A percentile compares a stretch with the other conserved stretches of the same genome.
Conservation (phyloP, 2,888 invertebrate genomes). For the Drosophila colorata region DNA sequence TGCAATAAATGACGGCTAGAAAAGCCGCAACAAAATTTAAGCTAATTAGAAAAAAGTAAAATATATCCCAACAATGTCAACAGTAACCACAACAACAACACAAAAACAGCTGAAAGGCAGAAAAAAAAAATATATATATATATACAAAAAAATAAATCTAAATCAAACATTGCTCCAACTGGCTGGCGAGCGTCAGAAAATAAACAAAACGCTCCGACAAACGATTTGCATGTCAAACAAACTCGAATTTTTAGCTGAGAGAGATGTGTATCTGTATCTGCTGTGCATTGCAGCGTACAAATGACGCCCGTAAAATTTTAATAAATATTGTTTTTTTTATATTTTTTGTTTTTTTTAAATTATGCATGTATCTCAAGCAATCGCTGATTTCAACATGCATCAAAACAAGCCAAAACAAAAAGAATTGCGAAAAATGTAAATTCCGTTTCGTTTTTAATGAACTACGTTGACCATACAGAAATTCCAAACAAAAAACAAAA, state of each 20-base stretch:
- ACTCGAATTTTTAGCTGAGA: conserved; percentile 29
- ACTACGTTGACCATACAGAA: conserved; percentile 31
- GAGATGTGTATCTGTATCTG: conserved; percentile 40
- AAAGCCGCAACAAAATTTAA: conserved; percentile 36
- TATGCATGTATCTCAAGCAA: conserved; percentile 55
- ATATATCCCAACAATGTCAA: conserved; percentile 20
- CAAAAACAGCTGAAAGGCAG: neutral
- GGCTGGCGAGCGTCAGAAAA: conserved; percentile 25
- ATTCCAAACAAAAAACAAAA: conserved; percentile 18
- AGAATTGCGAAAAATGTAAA: conserved; percentile 68
- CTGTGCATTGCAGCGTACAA: conserved; percentile 51
- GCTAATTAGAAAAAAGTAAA: conserved; percentile 62
- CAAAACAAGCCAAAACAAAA: conserved; percentile 26
- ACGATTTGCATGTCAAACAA: conserved; percentile 76
- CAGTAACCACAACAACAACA: conserved; percentile 33
- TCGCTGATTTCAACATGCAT: conserved; percentile 58
- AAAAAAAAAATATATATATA: conserved; percentile 36
- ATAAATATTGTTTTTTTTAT: conserved; percentile 32
- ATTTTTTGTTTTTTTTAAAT: conserved; percentile 1
- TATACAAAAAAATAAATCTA: conserved; percentile 59
- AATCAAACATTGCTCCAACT: conserved; percentile 56
- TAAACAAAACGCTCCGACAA: conserved; percentile 50
- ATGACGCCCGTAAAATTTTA: conserved; percentile 51
- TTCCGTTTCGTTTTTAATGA: conserved; percentile 48
- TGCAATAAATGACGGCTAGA: conserved; percentile 60